phyloP scores from a whole-genome alignment of 1,140 invertebrate species.

The Marisa cornuarietis region DNA sequence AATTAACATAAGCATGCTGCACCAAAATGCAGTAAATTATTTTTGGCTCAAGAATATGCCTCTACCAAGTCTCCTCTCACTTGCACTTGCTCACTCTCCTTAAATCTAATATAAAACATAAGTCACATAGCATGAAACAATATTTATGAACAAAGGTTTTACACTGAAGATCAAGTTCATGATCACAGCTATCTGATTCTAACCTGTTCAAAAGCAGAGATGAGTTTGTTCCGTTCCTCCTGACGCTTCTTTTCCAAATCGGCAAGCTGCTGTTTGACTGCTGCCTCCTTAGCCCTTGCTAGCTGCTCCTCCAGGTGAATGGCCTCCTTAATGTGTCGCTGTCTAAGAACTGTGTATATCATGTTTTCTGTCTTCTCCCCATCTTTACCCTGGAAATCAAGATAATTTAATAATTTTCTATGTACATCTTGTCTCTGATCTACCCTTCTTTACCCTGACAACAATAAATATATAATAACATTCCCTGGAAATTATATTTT shows the following conservation, averaged over 20 bases:
- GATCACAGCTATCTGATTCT: neutral
- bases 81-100: no score
- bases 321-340: slow-evolving; percentile 62
- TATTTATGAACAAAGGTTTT: no score
- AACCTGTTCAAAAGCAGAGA: slow-evolving; percentile 58
- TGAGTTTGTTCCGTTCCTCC: slow-evolving; percentile 50
- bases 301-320: slow-evolving; percentile 61
- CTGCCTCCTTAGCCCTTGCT: slow-evolving; percentile 49
- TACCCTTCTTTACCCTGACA: slow-evolving; percentile 25
- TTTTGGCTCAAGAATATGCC: no score
- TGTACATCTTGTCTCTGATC: slow-evolving; percentile 53
- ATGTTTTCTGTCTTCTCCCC: slow-evolving; percentile 57
- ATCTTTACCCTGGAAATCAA: slow-evolving; percentile 44
- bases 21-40: no score
- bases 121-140: no score
- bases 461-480: no score
- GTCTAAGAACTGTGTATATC: slow-evolving; percentile 58
- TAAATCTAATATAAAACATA: no score
- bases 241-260: slow-evolving; percentile 51
- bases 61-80: no score
- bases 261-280: slow-evolving; percentile 40
- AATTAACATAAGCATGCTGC: no score
- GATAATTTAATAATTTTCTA: slow-evolving; percentile 6
- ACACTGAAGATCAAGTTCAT: neutral
- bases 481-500: no score